These are phyloP conservation scores for Sinocyclocheilus anophthalmus DNA, from an alignment of 2,113 vertebrate species.

Conservation along the genomic window DNA sequence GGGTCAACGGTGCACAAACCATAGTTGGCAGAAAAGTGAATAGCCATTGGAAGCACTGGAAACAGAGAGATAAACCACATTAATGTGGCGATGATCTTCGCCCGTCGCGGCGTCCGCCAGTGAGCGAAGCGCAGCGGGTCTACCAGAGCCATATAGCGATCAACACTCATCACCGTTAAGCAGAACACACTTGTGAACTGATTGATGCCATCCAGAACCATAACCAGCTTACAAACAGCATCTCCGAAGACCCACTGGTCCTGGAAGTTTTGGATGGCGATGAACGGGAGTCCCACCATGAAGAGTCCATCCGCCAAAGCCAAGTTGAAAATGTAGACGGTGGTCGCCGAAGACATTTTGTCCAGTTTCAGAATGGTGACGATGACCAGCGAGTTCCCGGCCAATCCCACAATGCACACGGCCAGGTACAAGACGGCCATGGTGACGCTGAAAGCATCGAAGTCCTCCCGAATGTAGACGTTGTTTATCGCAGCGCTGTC, in stretches of 20 bases:
- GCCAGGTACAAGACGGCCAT: constrained; percentile 72
- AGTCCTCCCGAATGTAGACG: constrained; percentile 11
- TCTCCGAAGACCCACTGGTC: constrained; percentile 74
- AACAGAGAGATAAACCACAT: constrained; percentile 76
- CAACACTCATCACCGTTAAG: constrained; percentile 77
- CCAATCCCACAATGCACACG: constrained; percentile 73
- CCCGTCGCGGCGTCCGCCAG: constrained; percentile 69
- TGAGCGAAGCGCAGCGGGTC: constrained; percentile 67
- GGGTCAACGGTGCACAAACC: constrained; percentile 67
- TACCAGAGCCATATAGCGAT: constrained; percentile 75
- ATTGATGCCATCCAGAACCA: constrained; percentile 79
- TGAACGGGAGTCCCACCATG: constrained; percentile 78
- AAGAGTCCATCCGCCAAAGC: constrained; percentile 79
- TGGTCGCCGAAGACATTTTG: constrained; percentile 74
- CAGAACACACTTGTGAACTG: constrained; percentile 82
- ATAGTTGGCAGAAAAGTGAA: constrained; percentile 65
- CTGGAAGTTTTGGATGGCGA: constrained; percentile 74
- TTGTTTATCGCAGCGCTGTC: constrained; percentile 19
- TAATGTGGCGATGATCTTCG: constrained; percentile 67
- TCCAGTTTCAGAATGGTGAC: constrained; percentile 73
- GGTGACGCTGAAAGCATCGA: constrained; percentile 59
- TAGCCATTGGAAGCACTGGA: constrained; percentile 76
- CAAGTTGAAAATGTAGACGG: constrained; percentile 80
- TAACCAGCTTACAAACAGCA: constrained; percentile 71
- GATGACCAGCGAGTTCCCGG: constrained; percentile 74